phyloP scores from a whole-genome alignment of 2,797 vertebrate species.

The Fundulus diaphanus region DNA sequence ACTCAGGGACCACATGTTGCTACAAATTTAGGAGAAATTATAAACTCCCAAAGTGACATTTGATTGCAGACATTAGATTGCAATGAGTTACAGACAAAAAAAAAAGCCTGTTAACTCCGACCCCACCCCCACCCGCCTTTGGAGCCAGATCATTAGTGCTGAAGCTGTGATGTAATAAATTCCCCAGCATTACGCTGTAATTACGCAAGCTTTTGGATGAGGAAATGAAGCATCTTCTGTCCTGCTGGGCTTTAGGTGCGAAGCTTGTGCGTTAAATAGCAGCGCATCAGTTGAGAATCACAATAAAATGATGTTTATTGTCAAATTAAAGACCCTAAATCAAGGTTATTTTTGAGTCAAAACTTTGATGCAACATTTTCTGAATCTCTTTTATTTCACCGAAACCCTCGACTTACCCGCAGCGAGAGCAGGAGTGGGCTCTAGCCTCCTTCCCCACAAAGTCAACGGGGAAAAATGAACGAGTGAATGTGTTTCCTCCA shows the following conservation, averaged over 20 bases:
- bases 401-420: not conserved
- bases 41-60: too few relatives aligned
- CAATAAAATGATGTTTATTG: not conserved
- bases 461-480: not conserved
- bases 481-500: conserved; percentile 43
- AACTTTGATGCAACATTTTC: not conserved
- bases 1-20: too few relatives aligned
- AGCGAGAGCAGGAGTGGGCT: not conserved
- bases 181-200: not conserved
- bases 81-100: not conserved
- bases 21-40: too few relatives aligned
- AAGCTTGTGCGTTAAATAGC: not conserved
- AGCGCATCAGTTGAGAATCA: not conserved
- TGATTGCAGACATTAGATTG: too few relatives aligned
- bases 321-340: not conserved
- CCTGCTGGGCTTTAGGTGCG: conserved; percentile 3
- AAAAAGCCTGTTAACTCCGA: not conserved
- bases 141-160: not conserved
- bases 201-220: conserved; percentile 43
- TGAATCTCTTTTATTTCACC: not conserved
- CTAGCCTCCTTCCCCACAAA: not conserved
- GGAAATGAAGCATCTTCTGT: not conserved
- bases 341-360: not conserved
- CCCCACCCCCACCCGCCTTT: too few relatives aligned
- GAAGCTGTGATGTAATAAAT: conserved; percentile 14